These are phyloP conservation scores for Salvelinus alpinus DNA, from an alignment of 2,113 vertebrate species.

Conservation along the genomic window DNA sequence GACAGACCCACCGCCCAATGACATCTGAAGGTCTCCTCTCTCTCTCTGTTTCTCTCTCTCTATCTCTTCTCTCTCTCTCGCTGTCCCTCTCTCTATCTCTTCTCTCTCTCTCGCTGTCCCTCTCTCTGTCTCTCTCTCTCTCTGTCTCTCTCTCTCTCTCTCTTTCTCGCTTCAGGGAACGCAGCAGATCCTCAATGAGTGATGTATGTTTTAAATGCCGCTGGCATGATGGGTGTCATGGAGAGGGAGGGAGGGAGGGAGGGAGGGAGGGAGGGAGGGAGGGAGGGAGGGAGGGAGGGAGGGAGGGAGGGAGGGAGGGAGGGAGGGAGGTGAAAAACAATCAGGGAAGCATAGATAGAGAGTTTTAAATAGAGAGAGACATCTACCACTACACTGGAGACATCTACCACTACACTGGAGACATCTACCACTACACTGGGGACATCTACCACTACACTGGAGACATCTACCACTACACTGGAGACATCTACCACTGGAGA, in stretches of 20 bases:
- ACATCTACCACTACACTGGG: too few relatives aligned
- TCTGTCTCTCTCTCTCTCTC: background rate
- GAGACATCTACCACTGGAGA: too few relatives aligned
- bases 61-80: background rate
- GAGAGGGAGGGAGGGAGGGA: background rate
- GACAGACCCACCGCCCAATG: background rate
- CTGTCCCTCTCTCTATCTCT: background rate
- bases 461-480: too few relatives aligned
- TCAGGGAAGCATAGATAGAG: background rate
- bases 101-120: too few relatives aligned
- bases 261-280: too few relatives aligned
- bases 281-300: too few relatives aligned
- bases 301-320: too few relatives aligned
- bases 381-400: too few relatives aligned
- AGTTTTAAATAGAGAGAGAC: background rate
- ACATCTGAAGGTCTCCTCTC: constrained; percentile 2
- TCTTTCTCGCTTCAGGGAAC: background rate
- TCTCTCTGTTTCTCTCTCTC: accelerated
- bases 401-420: too few relatives aligned
- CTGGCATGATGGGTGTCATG: background rate
- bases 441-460: too few relatives aligned
- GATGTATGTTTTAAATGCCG: constrained; percentile 1
- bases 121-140: background rate
- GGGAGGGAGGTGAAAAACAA: background rate
- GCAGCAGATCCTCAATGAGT: background rate